Percentiles rank a stretch among this genome's conserved stretches.
Evolutionary conservation across 2,113 vertebrate genomes (phyloP).

Genomic region (Lanius ludovicianus): DNA sequence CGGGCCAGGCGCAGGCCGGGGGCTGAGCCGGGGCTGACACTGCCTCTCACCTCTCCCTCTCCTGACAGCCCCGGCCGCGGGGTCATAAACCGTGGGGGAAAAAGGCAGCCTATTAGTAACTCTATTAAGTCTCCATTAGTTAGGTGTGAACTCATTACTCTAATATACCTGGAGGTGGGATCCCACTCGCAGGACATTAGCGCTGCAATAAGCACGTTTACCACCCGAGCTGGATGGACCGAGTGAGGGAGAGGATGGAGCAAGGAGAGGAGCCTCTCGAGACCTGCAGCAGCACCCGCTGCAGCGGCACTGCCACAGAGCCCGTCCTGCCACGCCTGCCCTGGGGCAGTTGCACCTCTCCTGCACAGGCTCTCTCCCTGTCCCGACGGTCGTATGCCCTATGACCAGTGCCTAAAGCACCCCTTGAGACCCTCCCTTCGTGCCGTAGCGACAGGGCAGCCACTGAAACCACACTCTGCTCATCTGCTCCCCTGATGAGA

Average conservation of each 20-base stretch:
- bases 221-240: neutral
- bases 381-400: fast-evolving
- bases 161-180: constrained; percentile 74
- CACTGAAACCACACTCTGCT: neutral
- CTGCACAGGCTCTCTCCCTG: neutral
- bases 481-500: fast-evolving
- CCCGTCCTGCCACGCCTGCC: neutral
- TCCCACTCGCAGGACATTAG: constrained; percentile 78
- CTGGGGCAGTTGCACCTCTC: neutral
- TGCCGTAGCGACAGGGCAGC: fast-evolving
- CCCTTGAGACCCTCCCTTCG: neutral
- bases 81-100: constrained; percentile 54
- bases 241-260: neutral
- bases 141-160: constrained; percentile 82
- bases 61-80: constrained; percentile 11
- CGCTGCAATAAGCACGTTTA: constrained; percentile 52
- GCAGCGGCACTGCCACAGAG: fast-evolving
- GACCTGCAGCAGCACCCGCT: neutral
- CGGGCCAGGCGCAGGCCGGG: neutral
- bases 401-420: neutral
- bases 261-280: neutral
- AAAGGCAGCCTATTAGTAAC: constrained; percentile 77
- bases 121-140: constrained; percentile 74
- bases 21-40: neutral
- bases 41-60: neutral